These are phyloP conservation scores for Trichomycterus rosablanca DNA, from an alignment of 2,113 vertebrate genomes.

Conservation along the genomic window DNA sequence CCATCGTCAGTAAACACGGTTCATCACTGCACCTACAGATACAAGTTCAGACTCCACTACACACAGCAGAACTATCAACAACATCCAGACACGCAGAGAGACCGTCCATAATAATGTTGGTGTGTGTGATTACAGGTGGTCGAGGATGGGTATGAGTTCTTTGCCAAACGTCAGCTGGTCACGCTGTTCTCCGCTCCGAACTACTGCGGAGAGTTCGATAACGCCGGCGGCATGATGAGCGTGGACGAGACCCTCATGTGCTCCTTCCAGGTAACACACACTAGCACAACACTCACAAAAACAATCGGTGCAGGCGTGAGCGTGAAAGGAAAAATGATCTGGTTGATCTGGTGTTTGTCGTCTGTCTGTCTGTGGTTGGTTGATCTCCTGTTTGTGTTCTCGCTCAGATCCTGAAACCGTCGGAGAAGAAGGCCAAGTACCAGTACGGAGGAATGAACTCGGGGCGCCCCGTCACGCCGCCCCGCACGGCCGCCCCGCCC, in stretches of 20 bases:
- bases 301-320: not conserved
- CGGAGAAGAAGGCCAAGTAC: slow-evolving; percentile 42
- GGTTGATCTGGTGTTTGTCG: too few relatives aligned
- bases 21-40: too few relatives aligned
- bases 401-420: slow-evolving; percentile 39
- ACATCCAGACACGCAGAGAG: too few relatives aligned
- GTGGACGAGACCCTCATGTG: slow-evolving; percentile 47
- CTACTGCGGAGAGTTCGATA: slow-evolving; percentile 45
- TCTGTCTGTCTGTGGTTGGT: too few relatives aligned
- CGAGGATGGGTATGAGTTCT: slow-evolving; percentile 44
- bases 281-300: not conserved
- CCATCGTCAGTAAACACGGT: too few relatives aligned
- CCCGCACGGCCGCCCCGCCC: slow-evolving; percentile 38
- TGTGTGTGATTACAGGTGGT: slow-evolving; percentile 31
- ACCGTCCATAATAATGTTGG: not conserved
- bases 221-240: slow-evolving; percentile 45
- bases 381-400: not conserved
- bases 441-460: slow-evolving; percentile 43
- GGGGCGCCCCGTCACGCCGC: slow-evolving; percentile 35
- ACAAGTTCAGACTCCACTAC: too few relatives aligned
- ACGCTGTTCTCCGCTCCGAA: slow-evolving; percentile 40
- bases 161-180: slow-evolving; percentile 42
- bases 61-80: too few relatives aligned
- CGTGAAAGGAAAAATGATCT: too few relatives aligned
- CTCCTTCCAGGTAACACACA: slow-evolving; percentile 35